phyloP scores from a whole-genome alignment of 2,797 vertebrate species.

The Macropus fuliginosus region DNA sequence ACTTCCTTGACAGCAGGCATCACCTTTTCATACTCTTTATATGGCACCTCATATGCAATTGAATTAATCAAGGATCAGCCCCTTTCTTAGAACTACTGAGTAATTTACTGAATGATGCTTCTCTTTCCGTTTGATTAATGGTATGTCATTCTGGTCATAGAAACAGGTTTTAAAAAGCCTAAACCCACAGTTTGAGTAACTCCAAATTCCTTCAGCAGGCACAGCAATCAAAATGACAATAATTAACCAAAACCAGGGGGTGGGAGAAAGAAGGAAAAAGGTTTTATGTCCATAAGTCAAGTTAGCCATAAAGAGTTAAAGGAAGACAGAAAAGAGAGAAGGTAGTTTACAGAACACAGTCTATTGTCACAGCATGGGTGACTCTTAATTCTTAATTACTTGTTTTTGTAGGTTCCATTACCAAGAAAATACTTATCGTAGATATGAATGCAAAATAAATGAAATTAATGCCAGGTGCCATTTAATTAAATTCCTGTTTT shows the following conservation, averaged over 20 bases:
- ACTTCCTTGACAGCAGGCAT: constrained; percentile 30
- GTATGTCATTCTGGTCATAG: constrained; percentile 40
- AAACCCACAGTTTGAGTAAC: constrained; percentile 18
- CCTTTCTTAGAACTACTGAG: constrained; percentile 33
- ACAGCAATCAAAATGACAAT: constrained; percentile 14
- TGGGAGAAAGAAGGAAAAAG: background rate
- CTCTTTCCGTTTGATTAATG: background rate
- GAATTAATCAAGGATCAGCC: constrained; percentile 14
- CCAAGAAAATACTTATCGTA: background rate
- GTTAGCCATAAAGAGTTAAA: constrained; percentile 25
- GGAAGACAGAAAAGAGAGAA: constrained; percentile 43
- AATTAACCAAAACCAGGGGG: constrained; percentile 11
- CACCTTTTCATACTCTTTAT: background rate
- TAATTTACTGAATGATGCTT: constrained; percentile 3
- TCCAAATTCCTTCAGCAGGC: background rate
- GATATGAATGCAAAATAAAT: constrained; percentile 56
- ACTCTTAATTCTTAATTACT: constrained; percentile 42
- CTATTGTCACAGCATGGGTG: constrained; percentile 31
- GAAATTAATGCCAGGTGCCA: background rate
- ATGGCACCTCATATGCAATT: background rate
- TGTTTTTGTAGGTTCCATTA: constrained; percentile 29
- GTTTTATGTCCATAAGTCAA: background rate
- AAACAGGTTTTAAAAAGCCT: constrained; percentile 56
- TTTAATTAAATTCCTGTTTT: constrained; percentile 44
- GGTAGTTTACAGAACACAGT: constrained; percentile 13